Evolutionary conservation across 2,113 vertebrate species (phyloP).

Genomic region (Heliornis fulica): DNA sequence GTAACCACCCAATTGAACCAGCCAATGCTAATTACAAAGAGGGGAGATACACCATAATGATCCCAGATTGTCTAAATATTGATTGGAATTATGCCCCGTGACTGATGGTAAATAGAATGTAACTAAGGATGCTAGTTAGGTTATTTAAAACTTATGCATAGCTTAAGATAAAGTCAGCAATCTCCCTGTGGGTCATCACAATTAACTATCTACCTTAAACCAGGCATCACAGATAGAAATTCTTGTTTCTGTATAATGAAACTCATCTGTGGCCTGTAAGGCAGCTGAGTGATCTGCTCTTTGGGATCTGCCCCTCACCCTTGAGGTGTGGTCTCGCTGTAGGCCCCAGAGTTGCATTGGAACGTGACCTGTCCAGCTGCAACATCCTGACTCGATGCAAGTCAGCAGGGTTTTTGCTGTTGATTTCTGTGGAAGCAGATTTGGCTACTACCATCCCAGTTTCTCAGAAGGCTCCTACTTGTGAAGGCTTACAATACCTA

Average conservation of each 20-base stretch:
- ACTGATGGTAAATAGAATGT: not conserved
- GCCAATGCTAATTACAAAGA: not conserved
- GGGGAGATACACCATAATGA: not conserved
- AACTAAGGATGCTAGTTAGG: not conserved
- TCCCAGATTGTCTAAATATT: not conserved
- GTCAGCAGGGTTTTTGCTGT: not conserved
- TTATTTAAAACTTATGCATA: not conserved
- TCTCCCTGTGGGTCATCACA: not conserved
- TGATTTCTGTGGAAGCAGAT: not conserved
- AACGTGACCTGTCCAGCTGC: not conserved
- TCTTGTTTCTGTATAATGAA: not conserved
- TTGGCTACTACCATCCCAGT: not conserved
- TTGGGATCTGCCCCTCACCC: not conserved
- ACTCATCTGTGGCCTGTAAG: not conserved
- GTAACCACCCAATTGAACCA: not conserved
- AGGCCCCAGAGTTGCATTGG: not conserved
- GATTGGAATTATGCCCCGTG: not conserved
- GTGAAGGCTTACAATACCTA: fast-evolving
- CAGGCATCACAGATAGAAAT: not conserved
- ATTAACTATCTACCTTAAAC: not conserved
- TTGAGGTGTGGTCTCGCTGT: not conserved
- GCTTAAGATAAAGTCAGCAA: not conserved
- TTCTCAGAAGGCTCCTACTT: not conserved
- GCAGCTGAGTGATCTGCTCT: not conserved
- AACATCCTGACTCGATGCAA: not conserved